Conservation (phyloP, 2,797 vertebrate genomes). For the Simalia tracyae region DNA sequence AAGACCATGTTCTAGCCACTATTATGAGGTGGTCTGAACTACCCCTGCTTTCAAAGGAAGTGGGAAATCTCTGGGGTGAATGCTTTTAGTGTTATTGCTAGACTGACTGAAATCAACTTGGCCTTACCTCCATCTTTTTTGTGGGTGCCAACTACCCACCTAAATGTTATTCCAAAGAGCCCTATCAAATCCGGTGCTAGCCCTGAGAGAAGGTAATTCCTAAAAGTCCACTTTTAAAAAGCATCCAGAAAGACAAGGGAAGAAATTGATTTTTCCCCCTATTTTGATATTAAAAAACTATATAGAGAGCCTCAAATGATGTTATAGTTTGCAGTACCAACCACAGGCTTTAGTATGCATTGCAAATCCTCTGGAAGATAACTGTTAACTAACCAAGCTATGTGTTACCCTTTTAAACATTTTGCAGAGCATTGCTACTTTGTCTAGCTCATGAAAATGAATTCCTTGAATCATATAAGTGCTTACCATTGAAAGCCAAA, state of each 20-base stretch:
- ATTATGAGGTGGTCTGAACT: neutral
- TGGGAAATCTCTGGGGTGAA: no score
- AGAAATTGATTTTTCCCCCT: neutral
- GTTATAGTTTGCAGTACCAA: neutral
- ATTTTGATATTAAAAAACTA: neutral
- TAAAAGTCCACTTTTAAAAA: neutral
- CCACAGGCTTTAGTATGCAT: neutral
- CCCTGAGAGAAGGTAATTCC: neutral
- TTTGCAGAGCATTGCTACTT: neutral
- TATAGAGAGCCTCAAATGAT: neutral
- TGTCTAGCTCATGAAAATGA: slow-evolving; percentile 9
- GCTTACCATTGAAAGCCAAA: neutral
- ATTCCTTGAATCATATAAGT: neutral
- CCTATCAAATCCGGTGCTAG: no score
- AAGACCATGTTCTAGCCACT: neutral
- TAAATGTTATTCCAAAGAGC: neutral
- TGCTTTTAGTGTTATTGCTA: no score
- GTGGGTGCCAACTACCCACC: neutral
- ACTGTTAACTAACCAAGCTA: neutral
- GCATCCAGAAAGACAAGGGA: neutral
- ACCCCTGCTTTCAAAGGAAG: neutral
- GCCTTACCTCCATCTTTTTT: neutral
- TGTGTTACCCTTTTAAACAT: neutral
- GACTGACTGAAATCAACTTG: no score
- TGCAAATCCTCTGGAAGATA: neutral